phyloP scores from a whole-genome alignment of 2,888 invertebrate genomes.

The Tetranychus truncatus region DNA sequence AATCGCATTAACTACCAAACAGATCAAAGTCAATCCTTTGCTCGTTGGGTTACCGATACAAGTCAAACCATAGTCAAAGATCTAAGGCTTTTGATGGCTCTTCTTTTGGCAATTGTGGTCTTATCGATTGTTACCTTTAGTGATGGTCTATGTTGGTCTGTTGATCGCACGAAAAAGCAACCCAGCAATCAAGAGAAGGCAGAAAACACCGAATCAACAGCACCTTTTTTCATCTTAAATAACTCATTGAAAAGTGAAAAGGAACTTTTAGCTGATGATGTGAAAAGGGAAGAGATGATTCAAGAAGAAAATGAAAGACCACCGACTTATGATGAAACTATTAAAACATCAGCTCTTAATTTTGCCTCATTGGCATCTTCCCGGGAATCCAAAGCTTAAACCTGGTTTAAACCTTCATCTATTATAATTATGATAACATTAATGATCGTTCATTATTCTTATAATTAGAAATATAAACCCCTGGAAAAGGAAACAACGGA shows the following conservation, averaged over 20 bases:
- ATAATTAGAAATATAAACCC: no score
- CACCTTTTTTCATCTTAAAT: neutral
- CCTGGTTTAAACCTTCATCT: no score
- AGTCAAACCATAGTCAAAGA: neutral
- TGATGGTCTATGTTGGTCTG: neutral
- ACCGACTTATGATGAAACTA: neutral
- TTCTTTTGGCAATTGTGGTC: neutral
- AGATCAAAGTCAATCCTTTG: neutral
- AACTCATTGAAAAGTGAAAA: neutral
- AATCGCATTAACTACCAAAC: neutral
- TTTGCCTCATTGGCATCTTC: neutral
- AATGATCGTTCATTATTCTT: no score
- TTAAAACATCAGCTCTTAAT: constrained; percentile 1
- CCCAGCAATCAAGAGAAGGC: neutral
- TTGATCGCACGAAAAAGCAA: neutral
- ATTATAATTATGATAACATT: no score
- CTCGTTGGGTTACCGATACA: neutral
- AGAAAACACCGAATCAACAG: neutral
- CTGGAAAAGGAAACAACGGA: no score
- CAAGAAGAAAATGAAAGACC: neutral
- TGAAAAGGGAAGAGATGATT: neutral
- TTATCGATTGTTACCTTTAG: neutral
- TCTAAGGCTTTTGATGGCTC: neutral
- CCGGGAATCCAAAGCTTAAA: neutral
- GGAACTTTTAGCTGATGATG: neutral